These are phyloP conservation scores for Acutogordius australiensis DNA, from an alignment of 2,888 invertebrate species.

Conservation along the genomic window DNA sequence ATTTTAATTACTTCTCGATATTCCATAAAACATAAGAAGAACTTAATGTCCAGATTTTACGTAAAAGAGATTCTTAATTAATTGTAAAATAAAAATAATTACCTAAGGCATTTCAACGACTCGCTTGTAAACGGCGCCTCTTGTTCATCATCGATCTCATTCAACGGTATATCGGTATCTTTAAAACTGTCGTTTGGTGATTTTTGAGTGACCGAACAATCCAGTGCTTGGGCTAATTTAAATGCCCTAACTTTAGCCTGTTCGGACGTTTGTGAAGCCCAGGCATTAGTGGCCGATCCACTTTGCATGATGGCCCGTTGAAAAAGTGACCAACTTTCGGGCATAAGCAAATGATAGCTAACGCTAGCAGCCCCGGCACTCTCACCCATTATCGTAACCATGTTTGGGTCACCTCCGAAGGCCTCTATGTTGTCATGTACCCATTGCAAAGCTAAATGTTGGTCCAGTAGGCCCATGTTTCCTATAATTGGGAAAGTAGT, in stretches of 20 bases:
- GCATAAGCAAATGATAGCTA: slow-evolving; percentile 39
- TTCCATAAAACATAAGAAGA: too few relatives aligned
- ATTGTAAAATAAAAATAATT: too few relatives aligned
- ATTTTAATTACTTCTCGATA: too few relatives aligned
- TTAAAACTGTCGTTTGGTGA: too few relatives aligned
- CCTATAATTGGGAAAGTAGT: slow-evolving; percentile 42
- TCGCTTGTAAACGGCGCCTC: not conserved
- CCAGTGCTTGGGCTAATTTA: too few relatives aligned
- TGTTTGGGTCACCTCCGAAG: slow-evolving; percentile 44
- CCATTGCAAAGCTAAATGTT: slow-evolving; percentile 69
- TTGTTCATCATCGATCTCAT: too few relatives aligned
- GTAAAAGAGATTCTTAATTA: too few relatives aligned
- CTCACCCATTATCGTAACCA: slow-evolving; percentile 74
- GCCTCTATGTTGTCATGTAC: slow-evolving; percentile 57
- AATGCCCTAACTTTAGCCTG: too few relatives aligned
- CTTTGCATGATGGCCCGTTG: slow-evolving; percentile 52
- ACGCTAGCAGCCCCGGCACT: slow-evolving; percentile 57
- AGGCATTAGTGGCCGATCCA: slow-evolving; percentile 36
- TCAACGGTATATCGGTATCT: too few relatives aligned
- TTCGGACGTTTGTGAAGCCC: not conserved
- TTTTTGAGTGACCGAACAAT: too few relatives aligned
- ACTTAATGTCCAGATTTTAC: too few relatives aligned
- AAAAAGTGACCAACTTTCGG: slow-evolving; percentile 34
- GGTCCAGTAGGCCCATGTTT: slow-evolving; percentile 72
- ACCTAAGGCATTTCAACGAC: too few relatives aligned